Evolutionary conservation across 2,888 invertebrate species (phyloP).

Genomic region (Drosophila macrospina): DNA sequence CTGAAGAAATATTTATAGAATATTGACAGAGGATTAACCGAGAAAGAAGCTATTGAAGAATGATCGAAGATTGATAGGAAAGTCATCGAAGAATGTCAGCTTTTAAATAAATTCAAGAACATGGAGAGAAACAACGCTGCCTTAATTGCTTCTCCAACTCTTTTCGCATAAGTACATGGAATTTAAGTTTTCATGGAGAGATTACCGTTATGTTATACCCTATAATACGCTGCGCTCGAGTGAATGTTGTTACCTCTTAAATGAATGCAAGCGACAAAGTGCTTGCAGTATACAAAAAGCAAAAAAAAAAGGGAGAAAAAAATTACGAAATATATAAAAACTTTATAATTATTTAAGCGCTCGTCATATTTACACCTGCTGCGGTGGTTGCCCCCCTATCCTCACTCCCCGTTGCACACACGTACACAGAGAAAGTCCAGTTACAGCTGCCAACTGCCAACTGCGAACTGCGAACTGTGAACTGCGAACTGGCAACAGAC

Average conservation of each 20-base stretch:
- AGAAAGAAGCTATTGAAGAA: too few relatives aligned
- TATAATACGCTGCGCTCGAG: background rate
- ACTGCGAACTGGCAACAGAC: slow-evolving; percentile 14
- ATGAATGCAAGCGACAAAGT: background rate
- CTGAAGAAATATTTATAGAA: too few relatives aligned
- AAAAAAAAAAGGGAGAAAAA: background rate
- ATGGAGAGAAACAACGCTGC: background rate
- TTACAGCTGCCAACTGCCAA: slow-evolving; percentile 14
- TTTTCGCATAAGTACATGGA: background rate
- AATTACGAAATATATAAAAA: slow-evolving; percentile 13
- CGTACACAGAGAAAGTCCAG: background rate
- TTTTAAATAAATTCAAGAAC: background rate
- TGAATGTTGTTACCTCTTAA: background rate
- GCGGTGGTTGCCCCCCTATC: background rate
- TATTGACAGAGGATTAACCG: too few relatives aligned
- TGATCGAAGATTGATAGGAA: too few relatives aligned
- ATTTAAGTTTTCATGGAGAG: background rate
- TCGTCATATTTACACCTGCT: slow-evolving; percentile 51
- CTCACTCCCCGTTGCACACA: too few relatives aligned
- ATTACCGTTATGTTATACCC: slow-evolving; percentile 1
- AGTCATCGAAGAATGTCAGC: too few relatives aligned
- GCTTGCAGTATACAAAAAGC: background rate
- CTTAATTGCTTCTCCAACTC: background rate
- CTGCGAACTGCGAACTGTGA: slow-evolving; percentile 17
- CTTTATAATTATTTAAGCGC: slow-evolving; percentile 35